A percentile compares a stretch with the other conserved stretches of the same genome.
These are phyloP conservation scores for Erebia ligea DNA, from an alignment of 2,888 invertebrate species.

Conservation along the genomic window DNA sequence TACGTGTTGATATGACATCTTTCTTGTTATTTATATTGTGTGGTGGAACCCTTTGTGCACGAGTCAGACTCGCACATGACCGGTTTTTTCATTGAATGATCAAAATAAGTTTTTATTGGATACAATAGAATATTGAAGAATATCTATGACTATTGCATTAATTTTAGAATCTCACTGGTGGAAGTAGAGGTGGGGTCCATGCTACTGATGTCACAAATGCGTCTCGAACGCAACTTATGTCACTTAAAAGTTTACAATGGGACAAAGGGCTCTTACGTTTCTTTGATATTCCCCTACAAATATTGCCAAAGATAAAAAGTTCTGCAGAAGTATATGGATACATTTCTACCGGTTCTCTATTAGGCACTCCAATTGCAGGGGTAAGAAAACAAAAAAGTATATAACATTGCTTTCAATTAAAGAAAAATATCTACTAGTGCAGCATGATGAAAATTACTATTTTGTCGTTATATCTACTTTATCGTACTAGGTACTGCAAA, in stretches of 20 bases:
- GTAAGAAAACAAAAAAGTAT: conserved; percentile 78
- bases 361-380: conserved; percentile 93
- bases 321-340: conserved; percentile 96
- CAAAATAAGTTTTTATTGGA: too few relatives aligned
- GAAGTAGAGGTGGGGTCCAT: conserved; percentile 85
- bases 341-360: conserved; percentile 87
- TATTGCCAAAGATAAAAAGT: conserved; percentile 94
- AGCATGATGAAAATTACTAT: too few relatives aligned
- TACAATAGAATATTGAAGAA: too few relatives aligned
- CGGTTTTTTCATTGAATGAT: too few relatives aligned
- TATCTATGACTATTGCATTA: conserved; percentile 27
- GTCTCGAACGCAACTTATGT: conserved; percentile 97
- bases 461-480: too few relatives aligned
- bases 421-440: too few relatives aligned
- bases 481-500: too few relatives aligned
- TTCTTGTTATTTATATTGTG: too few relatives aligned
- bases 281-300: conserved; percentile 92
- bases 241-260: conserved; percentile 94
- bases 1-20: too few relatives aligned
- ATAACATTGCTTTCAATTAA: too few relatives aligned
- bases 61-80: too few relatives aligned
- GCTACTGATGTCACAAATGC: conserved; percentile 99
- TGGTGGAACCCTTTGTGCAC: too few relatives aligned
- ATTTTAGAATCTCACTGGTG: conserved; percentile 84
- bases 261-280: conserved; percentile 93